These are phyloP conservation scores for Aphidius ervi DNA, from an alignment of 1,140 invertebrate genomes.

Conservation along the genomic window DNA sequence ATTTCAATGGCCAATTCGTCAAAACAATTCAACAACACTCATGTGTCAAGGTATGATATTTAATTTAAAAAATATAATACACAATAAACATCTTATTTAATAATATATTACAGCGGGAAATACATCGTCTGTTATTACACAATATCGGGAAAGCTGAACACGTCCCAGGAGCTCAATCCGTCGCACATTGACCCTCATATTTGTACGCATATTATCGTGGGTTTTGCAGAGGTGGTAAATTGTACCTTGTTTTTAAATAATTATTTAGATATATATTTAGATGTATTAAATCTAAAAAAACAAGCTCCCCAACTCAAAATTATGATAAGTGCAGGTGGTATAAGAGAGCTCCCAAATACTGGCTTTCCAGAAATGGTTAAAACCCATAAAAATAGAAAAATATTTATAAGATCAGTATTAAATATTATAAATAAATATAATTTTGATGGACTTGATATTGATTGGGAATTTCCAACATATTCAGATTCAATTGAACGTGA, in stretches of 20 bases:
- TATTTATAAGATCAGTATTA: conserved; percentile 67
- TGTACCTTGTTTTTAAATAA: conserved; percentile 54
- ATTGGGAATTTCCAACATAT: conserved; percentile 80
- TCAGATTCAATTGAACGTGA: conserved; percentile 49
- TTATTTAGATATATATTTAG: conserved; percentile 48
- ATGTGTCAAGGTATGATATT: not conserved
- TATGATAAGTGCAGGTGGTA: conserved; percentile 73
- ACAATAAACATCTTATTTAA: no score
- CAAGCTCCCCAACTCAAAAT: conserved; percentile 69
- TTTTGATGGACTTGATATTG: conserved; percentile 78
- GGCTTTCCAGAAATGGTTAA: conserved; percentile 69
- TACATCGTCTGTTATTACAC: conserved; percentile 63
- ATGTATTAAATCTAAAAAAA: conserved; percentile 60
- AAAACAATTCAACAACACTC: not conserved
- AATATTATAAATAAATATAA: conserved; percentile 58
- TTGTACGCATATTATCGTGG: conserved; percentile 80
- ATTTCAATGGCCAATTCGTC: not conserved
- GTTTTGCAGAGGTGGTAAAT: conserved; percentile 66
- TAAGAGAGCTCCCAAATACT: conserved; percentile 49
- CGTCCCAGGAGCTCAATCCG: conserved; percentile 51
- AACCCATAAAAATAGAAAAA: conserved; percentile 63
- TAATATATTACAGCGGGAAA: conserved; percentile 22
- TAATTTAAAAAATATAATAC: no score
- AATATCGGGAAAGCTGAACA: conserved; percentile 43
- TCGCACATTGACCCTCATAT: conserved; percentile 62